These are phyloP conservation scores for Lacerta bilineata DNA, from an alignment of 2,797 vertebrate genomes.

Conservation along the genomic window DNA sequence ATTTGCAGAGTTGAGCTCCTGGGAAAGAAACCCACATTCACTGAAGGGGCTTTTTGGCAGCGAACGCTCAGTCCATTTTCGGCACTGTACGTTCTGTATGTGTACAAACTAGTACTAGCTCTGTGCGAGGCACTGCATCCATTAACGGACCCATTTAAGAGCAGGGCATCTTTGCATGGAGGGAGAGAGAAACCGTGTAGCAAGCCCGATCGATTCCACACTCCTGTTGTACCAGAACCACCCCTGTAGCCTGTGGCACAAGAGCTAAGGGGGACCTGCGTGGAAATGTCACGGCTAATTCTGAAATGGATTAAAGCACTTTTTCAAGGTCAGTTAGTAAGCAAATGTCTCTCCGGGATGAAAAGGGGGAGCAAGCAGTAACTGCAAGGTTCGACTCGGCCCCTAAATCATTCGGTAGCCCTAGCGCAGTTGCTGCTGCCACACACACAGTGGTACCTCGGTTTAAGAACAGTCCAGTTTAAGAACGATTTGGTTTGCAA, in stretches of 20 bases:
- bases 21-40: neutral
- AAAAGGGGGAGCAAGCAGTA: neutral
- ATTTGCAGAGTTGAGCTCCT: too few species aligned
- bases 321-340: neutral
- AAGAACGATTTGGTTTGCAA: too few species aligned
- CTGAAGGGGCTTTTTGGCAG: neutral
- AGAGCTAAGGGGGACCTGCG: neutral
- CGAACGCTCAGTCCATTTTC: neutral
- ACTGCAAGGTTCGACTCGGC: neutral
- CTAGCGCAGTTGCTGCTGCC: neutral
- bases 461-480: too few species aligned
- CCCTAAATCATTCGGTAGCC: too few species aligned
- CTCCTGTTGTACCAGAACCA: neutral
- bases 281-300: neutral
- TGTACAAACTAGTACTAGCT: too few species aligned
- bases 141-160: neutral
- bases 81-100: too few species aligned
- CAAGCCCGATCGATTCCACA: neutral
- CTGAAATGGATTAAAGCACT: neutral
- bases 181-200: neutral
- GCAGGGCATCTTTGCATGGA: neutral
- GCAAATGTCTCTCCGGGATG: neutral
- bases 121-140: neutral
- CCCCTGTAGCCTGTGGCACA: neutral
- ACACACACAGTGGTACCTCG: neutral